These are phyloP conservation scores for Sepiola atlantica DNA, from an alignment of 2,888 invertebrate species.

Conservation along the genomic window DNA sequence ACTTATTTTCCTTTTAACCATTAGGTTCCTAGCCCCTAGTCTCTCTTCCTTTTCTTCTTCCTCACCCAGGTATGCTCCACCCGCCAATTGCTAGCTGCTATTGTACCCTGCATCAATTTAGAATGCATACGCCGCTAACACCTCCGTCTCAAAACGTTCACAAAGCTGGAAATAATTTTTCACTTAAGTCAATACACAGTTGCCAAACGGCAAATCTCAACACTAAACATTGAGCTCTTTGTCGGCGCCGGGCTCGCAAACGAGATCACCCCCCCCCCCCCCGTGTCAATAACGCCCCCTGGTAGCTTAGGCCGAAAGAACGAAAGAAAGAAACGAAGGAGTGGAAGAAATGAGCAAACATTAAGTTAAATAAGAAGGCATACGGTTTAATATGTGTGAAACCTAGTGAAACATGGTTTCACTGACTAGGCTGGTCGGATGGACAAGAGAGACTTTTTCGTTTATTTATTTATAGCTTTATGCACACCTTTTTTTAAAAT, in stretches of 20 bases:
- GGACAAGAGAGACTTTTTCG: background rate
- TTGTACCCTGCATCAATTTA: slow-evolving; percentile 13
- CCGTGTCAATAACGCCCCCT: slow-evolving; percentile 44
- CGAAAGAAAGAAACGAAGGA: background rate
- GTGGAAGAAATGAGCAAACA: background rate
- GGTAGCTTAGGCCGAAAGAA: background rate
- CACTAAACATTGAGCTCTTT: slow-evolving; percentile 40
- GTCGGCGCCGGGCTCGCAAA: slow-evolving; percentile 37
- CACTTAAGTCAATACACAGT: slow-evolving; percentile 46
- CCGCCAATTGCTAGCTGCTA: background rate
- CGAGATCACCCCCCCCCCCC: background rate
- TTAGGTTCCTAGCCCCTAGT: background rate
- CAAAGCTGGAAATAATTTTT: slow-evolving; percentile 44
- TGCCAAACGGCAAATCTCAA: slow-evolving; percentile 43
- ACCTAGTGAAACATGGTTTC: background rate
- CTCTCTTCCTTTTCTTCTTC: background rate
- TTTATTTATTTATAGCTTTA: background rate
- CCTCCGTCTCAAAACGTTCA: slow-evolving; percentile 43
- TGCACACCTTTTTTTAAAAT: background rate
- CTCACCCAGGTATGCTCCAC: background rate
- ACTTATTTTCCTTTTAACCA: background rate
- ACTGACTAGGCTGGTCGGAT: background rate
- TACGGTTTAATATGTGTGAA: background rate
- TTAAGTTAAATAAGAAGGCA: background rate
- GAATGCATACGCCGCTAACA: slow-evolving; percentile 14